Conservation (phyloP, 1,140 invertebrate genomes). For the Philotrypesis tridentata region DNA sequence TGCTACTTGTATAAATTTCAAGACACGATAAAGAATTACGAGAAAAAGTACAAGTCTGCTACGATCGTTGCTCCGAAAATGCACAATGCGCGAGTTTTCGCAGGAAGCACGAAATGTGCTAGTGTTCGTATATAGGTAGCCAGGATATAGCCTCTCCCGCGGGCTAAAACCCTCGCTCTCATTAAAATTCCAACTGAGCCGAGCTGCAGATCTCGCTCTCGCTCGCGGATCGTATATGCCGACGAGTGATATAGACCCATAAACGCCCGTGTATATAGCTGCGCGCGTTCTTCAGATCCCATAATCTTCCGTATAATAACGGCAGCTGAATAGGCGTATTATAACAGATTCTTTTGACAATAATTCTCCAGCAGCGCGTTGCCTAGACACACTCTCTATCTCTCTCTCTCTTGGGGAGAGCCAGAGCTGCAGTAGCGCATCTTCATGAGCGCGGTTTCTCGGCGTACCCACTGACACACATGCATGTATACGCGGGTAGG, state of each 20-base stretch:
- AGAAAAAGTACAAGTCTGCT: too few relatives aligned
- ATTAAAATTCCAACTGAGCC: not conserved
- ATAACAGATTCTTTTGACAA: conserved; percentile 22
- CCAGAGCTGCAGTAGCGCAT: not conserved
- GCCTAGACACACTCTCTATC: not conserved
- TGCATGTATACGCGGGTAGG: not conserved
- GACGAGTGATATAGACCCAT: not conserved
- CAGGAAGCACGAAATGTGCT: too few relatives aligned
- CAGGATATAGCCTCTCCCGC: too few relatives aligned
- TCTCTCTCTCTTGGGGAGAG: not conserved
- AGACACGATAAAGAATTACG: too few relatives aligned
- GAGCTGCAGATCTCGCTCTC: not conserved
- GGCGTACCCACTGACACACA: not conserved
- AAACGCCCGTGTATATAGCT: not conserved
- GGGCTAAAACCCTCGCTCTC: not conserved
- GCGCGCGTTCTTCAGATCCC: not conserved
- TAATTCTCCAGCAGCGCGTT: conserved; percentile 24
- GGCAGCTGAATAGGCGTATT: conserved; percentile 36
- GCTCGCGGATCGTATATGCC: not conserved
- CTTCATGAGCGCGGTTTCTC: not conserved
- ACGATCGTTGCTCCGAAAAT: too few relatives aligned
- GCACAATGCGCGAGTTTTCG: too few relatives aligned
- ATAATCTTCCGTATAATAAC: conserved; percentile 14
- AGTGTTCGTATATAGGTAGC: too few relatives aligned
- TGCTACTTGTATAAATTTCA: too few relatives aligned